Evolutionary conservation across 2,797 vertebrate species (phyloP), one percentile per base, ranked within the genome.

Genomic region (Tenualosa ilisha): DNA sequence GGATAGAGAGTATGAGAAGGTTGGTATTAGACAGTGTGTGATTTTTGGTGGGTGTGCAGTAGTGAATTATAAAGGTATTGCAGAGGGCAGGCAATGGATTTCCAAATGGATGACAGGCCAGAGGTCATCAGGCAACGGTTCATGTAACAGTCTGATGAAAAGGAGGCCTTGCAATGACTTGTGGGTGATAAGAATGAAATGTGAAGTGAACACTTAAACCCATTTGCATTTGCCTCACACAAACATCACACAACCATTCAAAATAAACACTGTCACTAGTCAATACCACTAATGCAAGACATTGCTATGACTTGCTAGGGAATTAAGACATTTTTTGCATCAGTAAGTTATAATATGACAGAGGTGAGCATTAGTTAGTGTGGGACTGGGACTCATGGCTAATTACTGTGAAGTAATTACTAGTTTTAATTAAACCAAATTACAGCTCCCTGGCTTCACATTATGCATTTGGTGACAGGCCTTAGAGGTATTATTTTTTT

Each of bases 351-450:
- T 79, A 2, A 17, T 79, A 46, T 79, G 37, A 13, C 72, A 79
- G 72, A 43, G 40, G 68, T 72, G 40, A 43, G 40, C 13, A 46
- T 79, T 79, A 79, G 72, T 46, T 46, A 43, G 72, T 43, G 37
- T 46, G 72, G 12, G 40, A 79, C 17, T 22, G 40, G 72, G 40
- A 20, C 15, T 22, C 22, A 0, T 2, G 15, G 72, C 15, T 79
- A 79, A 46, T 79, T 79, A 79, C 17, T 6, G 54, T 20, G 54
- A 79, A 79, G 72, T 46, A 79, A 79, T 79, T 46, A 46, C 15
- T 22, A 46, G 17, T 22, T 46, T 79, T 79, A 79, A 46, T 79
- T 79, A 46, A 46, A 79, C 72, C 72, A 79, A 43, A 79, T 79
- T 79, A 79, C 37, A 43, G 37, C 37, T 46, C 37, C 17, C 72